Percentiles rank a stretch among this genome's conserved stretches.
Evolutionary conservation across 2,888 invertebrate genomes (phyloP).

Genomic region (Lasioglossum leucozonium): DNA sequence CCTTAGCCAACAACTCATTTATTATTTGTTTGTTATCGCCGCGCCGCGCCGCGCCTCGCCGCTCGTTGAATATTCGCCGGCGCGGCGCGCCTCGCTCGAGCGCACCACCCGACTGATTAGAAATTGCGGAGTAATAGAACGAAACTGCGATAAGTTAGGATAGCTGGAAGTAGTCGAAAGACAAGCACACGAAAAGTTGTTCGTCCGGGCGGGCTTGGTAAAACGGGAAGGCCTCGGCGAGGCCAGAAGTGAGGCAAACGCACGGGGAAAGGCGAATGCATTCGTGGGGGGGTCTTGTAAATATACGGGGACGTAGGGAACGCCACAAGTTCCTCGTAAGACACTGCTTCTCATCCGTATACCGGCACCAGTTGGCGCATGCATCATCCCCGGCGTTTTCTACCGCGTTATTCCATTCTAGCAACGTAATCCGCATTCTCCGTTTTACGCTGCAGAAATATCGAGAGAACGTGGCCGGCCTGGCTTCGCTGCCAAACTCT

Average conservation of each 20-base stretch:
- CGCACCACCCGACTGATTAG: not conserved
- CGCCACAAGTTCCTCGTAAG: conserved; percentile 54
- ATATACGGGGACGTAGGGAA: conserved; percentile 50
- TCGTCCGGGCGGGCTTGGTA: not conserved
- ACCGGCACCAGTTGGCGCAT: conserved; percentile 69
- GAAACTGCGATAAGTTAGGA: not conserved
- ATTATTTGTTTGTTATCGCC: not conserved
- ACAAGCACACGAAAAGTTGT: conserved; percentile 38
- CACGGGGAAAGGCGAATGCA: conserved; percentile 25
- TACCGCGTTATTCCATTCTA: conserved; percentile 74
- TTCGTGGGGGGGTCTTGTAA: conserved; percentile 46
- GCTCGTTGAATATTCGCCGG: not conserved
- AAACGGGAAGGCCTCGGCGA: not conserved
- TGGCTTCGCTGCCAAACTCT: conserved; percentile 62
- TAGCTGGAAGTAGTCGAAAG: conserved; percentile 21
- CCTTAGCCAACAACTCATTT: not conserved
- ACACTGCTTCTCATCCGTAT: conserved; percentile 65
- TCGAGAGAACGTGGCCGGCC: conserved; percentile 75
- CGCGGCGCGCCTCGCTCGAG: not conserved
- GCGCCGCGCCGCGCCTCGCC: not conserved
- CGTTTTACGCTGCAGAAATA: conserved; percentile 76
- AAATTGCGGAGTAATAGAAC: not conserved
- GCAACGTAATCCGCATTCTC: conserved; percentile 71
- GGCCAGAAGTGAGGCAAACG: not conserved
- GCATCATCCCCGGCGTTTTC: conserved; percentile 73